Conservation (phyloP, 2,113 vertebrate genomes). For the Motacilla tschutschensis region DNA sequence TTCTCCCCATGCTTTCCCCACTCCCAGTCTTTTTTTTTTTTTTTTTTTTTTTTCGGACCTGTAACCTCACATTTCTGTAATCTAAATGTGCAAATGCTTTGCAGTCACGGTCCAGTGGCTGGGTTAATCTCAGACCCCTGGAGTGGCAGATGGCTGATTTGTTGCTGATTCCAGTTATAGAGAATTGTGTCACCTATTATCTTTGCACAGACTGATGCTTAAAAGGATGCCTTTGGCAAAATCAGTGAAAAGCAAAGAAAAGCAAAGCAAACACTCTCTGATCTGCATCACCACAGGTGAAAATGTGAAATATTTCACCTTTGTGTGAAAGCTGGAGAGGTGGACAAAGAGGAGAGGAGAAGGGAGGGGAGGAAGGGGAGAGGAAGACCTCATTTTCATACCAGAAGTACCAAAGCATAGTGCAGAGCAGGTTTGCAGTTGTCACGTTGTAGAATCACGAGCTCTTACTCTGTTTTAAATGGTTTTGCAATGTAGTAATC, state of each 20-base stretch:
- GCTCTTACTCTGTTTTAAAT: background rate
- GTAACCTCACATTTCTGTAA: slow-evolving; percentile 34
- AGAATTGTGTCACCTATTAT: slow-evolving; percentile 40
- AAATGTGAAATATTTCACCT: slow-evolving; percentile 21
- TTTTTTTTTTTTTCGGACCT: background rate
- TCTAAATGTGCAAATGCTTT: slow-evolving; percentile 42
- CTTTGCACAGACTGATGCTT: slow-evolving; percentile 22
- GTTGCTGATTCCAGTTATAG: slow-evolving; percentile 47
- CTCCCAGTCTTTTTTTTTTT: background rate
- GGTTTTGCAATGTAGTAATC: background rate
- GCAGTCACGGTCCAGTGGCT: slow-evolving; percentile 25
- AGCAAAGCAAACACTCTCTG: background rate
- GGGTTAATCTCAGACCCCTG: slow-evolving; percentile 46
- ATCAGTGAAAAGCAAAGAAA: background rate
- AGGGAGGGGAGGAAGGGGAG: background rate
- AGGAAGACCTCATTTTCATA: background rate
- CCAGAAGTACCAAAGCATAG: background rate
- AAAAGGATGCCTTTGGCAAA: slow-evolving; percentile 31
- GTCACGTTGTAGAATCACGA: background rate
- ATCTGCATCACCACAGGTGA: background rate
- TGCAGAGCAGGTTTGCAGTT: background rate
- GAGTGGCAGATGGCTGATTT: slow-evolving; percentile 57
- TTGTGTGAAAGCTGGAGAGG: background rate
- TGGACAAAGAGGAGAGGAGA: background rate
- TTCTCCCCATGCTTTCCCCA: background rate